Evolutionary conservation across 92 coral and sea anemone species (phyloP), one percentile per base, ranked within the genome.

Genomic region (Palythoa heliodiscus): DNA sequence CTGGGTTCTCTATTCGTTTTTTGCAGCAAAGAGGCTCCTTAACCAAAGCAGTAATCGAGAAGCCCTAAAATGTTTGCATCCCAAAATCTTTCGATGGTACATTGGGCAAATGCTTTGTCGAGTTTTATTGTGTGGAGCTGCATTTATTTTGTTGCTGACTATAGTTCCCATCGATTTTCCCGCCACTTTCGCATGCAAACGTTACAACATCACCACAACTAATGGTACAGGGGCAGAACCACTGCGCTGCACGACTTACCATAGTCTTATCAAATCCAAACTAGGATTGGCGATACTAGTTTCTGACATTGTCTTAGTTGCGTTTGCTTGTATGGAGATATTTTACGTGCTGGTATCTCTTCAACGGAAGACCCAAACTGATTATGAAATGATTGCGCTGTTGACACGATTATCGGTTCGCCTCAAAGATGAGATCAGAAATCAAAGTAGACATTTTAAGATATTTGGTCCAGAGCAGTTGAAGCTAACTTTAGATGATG

Each of bases 31-130:
- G 63, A 80, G 84, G 74, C 74, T 80, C 13, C 84, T 80, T 9
- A 48, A 66, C 15, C 74, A 80, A 66, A 80, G 84, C 61, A 67
- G 75, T 7, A 80, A 80, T 25, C 63, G 84, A 48, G 84, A 80
- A 43, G 84, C 84, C 43, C 58, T 80, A 14, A 80, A 80, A 12
- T 66, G 74, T 16, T 68, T 80, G 24, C 84, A 80, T 40, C 84
- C 84, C 43, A 64, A 60, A 80, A 80, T 80, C 58, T 80, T 80
- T 39, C 84, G 84, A 14, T 80, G 84, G 84, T 80, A 80, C 73
- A 64, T 80, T 11, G 47, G 40, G 10, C 84, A 80, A 63, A 80
- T 80, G 84, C 61, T 80, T 43, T 80, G 84, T 14, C 55, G 84
- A 22, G 47, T 67, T n/a, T 16, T 80, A 37, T 10, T 80, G 3